Base-by-base conservation (phyloP, 2,113 vertebrate genomes). In the Pelvicachromis taeniatus region DNA sequence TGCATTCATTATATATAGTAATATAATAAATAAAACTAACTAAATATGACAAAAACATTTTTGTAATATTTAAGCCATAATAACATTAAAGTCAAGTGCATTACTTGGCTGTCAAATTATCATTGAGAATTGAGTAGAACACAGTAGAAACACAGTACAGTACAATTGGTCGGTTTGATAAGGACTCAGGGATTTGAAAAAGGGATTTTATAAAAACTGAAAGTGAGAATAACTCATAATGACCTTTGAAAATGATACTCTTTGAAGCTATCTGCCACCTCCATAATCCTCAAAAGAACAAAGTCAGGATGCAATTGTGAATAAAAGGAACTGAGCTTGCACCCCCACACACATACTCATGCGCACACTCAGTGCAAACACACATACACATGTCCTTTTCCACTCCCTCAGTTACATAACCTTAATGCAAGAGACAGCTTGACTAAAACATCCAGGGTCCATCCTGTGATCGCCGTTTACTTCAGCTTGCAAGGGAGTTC, bases 381-480 rank as follows among this genome's bases (percentile, higher is more conserved):
- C 88, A 90, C 31, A 86, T 82, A 85, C 29, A 81, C 83, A 83
- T 31, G 83, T 88, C 86, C 86, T 89, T 85, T 92, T 90, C 80
- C 84, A 88, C 78, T 89, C 63, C 73, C 85, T 93, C 91, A 92
- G 70, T 93, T 94, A 93, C 35, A 58, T 94, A 93, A 95, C 91
- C 88, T 80, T 88, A 92, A 94, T 92, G 89, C 85, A 87, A 91
- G 53, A 91, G 93, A 93, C 93, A 94, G 90, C 90, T 93, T 88
- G 89, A 93, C 92, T 88, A 78, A 89, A 87, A 88, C 91, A 85
- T 91, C 82, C 85, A 70, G 82, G 85, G 83, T 63, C 80, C 83
- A 50, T 91, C 89, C 84, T 81, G 91, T 83, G 87, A 89, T 87
- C 17, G 29, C 68, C 83, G 79, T 92, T 93, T 92, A 90, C 89